Evolutionary conservation across 2,888 invertebrate species (phyloP), one percentile per base, ranked within the genome.

Genomic region (Andrena minutula): DNA sequence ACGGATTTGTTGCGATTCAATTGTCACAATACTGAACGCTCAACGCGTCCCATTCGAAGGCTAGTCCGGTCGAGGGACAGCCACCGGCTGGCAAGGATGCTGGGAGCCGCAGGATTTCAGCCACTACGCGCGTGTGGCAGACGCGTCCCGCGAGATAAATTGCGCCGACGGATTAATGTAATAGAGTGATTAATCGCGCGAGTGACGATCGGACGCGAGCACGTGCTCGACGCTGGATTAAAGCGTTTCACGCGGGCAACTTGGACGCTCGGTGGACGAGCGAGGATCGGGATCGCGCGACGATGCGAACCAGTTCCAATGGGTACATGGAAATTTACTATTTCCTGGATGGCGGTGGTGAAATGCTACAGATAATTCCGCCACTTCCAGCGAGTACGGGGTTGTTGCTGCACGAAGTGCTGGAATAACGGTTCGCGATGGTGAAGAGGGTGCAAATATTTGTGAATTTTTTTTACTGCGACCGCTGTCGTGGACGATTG

Each of bases 141-240:
- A 26, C 51, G 28, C 82, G 74, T 73, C 53, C 61, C 75, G 63
- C 73, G 79, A 84, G 83, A 88, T 86, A 84, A 86, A 86, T 82
- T 82, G 70, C 86, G 65, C 64, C 82, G 71, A 71, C 72, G 85
- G 88, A 89, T 91, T 90, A 89, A 90, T 84, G 87, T 86, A 86
- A 90, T 86, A 83, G 85, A 85, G 86, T 90, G 89, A 91, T 91
- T 89, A 91, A 91, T 90, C 86, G 86, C 79, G 69, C 72, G 84
- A 76, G 80, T 79, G 75, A 66, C 74, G 80, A 74, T 74, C 76
- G 32, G 51, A 47, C 2, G 75, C 66, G 69, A 64, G 72, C 82
- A 71, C 83, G 82, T 82, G 86, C 82, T 84, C 76, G 77, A 82
- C 84, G 82, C 82, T 84, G 87, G 89, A 88, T 82, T 81, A 82